Conservation (phyloP, 2,113 vertebrate genomes). For the Indicator maculatus region DNA sequence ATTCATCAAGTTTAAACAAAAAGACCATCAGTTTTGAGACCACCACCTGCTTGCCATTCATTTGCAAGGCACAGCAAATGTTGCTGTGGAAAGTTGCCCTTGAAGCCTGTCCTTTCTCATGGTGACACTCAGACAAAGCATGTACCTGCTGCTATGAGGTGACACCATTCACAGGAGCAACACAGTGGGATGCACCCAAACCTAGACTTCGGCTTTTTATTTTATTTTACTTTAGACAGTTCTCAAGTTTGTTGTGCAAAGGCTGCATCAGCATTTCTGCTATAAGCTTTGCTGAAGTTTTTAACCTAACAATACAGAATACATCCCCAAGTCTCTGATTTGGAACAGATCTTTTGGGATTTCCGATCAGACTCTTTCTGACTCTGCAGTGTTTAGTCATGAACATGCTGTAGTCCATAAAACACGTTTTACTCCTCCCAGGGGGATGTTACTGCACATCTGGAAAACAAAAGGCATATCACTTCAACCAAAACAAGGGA, state of each 20-base stretch:
- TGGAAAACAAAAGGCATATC: conserved; percentile 39
- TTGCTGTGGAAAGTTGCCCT: not conserved
- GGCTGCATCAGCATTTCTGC: not conserved
- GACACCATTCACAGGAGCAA: not conserved
- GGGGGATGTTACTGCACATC: conserved; percentile 44
- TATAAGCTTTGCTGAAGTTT: not conserved
- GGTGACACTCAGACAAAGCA: not conserved
- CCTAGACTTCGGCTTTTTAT: not conserved
- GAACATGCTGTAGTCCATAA: conserved; percentile 38
- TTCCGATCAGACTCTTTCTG: conserved; percentile 12
- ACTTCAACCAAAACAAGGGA: not conserved
- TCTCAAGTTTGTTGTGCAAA: not conserved
- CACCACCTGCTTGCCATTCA: not conserved
- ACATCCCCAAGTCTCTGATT: not conserved
- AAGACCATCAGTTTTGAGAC: not conserved
- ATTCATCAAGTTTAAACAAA: not conserved
- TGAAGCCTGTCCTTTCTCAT: not conserved
- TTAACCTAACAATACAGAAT: conserved; percentile 29
- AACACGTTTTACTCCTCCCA: conserved; percentile 32
- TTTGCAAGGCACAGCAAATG: not conserved
- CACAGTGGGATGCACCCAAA: not conserved
- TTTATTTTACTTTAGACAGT: not conserved
- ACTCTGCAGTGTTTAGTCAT: conserved; percentile 15
- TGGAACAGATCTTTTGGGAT: not conserved
- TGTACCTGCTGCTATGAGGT: not conserved